Base-by-base conservation (phyloP, 2,888 invertebrate species). In the Cephus pygmeus region DNA sequence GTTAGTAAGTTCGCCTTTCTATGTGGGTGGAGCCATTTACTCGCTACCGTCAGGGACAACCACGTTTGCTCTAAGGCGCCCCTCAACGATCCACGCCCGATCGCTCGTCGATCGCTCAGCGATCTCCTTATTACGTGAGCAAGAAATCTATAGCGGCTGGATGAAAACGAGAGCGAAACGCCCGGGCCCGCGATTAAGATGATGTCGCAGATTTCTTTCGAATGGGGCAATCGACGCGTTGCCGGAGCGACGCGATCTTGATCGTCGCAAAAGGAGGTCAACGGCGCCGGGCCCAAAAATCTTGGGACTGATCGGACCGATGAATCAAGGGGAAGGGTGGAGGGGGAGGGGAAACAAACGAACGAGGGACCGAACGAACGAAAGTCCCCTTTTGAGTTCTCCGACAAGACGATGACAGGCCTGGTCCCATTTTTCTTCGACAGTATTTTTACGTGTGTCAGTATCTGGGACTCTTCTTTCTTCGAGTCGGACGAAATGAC, bases 11-110 rank as follows among this genome's bases (percentile, higher is more conserved):
- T 85, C 82, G 83, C 85, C 84, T 85, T 85, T 85, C 85, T 84
- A 85, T 84, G 85, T 86, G 86, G 86, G 86, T 86, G 86, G 77
- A 77, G 85, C 84, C 84, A 82, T 81, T 85, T 84, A 89, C 83
- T 80, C 77, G 84, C 83, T 79, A 84, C 84, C 83, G 84, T 85
- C 85, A 85, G 84, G 86, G 85, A 83, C 85, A 84, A 84, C 83
- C 85, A 84, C 83, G 85, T 86, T 85, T 74, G 74, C 34, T 76
- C 76, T 75, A 76, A 40, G 76, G 76, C 73, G 77, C 69, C 78
- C 74, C 74, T 69, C 74, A 74, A n/a, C 73, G 56, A 78, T 79
- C 79, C 76, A 79, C 79, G 79, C 76, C 79, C 89, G 84, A 87
- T 86, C 83, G 68, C 76, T 75, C 75, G 23, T 12, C 56, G 68